phyloP scores from a whole-genome alignment of 2,797 vertebrate species.

The Tragelaphus eurycerus region DNA sequence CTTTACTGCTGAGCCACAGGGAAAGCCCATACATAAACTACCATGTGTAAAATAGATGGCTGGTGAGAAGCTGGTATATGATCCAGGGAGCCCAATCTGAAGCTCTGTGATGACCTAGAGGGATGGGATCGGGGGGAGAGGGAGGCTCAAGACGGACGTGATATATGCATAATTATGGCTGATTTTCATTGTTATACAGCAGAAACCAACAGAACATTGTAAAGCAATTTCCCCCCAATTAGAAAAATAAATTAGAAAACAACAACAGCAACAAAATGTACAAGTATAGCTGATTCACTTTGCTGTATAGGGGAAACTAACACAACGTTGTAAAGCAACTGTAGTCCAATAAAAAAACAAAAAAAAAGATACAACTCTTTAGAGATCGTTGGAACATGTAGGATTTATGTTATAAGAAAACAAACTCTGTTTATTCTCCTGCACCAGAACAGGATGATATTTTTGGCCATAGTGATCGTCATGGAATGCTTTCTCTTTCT shows the following conservation, averaged over 20 bases:
- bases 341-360: not conserved
- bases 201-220: not conserved
- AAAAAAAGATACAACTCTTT: not conserved
- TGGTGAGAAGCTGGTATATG: not conserved
- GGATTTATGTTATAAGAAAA: not conserved
- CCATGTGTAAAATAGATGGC: not conserved
- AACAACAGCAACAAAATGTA: not conserved
- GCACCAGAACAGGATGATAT: not conserved
- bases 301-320: not conserved
- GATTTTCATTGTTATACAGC: not conserved
- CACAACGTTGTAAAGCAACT: not conserved
- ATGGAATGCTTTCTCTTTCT: slow-evolving; percentile 39
- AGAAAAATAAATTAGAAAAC: not conserved
- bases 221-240: not conserved
- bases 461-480: slow-evolving; percentile 36
- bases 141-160: not conserved
- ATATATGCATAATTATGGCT: not conserved
- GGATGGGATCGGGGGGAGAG: not conserved
- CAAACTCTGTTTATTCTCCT: not conserved
- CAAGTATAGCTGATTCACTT: not conserved
- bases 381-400: not conserved
- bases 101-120: not conserved
- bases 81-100: not conserved
- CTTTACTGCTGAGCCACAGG: not conserved
- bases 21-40: not conserved